Conservation (phyloP, 2,113 vertebrate species). For the Amblyornis subalaris region DNA sequence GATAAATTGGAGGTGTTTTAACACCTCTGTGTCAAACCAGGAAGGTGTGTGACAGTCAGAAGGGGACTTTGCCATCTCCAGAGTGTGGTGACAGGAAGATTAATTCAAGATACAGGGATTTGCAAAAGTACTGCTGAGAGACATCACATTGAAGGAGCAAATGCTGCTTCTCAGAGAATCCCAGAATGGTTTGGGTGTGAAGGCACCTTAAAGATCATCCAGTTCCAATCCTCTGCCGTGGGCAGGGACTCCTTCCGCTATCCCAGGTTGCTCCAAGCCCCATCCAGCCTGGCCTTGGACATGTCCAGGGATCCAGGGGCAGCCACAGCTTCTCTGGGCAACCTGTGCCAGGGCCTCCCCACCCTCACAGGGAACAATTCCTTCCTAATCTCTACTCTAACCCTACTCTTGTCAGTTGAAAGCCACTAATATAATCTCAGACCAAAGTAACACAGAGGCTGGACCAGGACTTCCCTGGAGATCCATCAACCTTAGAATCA, state of each 20-base stretch:
- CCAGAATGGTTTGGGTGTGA: neutral
- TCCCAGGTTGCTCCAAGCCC: neutral
- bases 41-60: accelerated
- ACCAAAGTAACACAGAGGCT: accelerated
- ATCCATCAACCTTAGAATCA: neutral
- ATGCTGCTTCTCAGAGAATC: neutral
- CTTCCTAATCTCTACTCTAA: accelerated
- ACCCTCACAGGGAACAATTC: accelerated
- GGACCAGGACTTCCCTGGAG: accelerated
- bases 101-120: neutral
- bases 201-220: neutral
- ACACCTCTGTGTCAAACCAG: neutral
- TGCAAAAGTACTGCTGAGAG: neutral
- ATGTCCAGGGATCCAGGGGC: neutral
- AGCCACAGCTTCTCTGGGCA: neutral
- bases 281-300: neutral
- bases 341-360: accelerated
- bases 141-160: neutral
- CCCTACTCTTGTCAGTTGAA: neutral
- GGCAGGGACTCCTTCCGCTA: neutral
- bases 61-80: neutral
- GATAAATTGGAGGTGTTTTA: neutral
- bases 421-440: neutral
- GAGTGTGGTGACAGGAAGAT: neutral
- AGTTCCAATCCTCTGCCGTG: accelerated